These are phyloP conservation scores for Corapipo altera DNA, from an alignment of 2,113 vertebrate genomes.

Conservation along the genomic window DNA sequence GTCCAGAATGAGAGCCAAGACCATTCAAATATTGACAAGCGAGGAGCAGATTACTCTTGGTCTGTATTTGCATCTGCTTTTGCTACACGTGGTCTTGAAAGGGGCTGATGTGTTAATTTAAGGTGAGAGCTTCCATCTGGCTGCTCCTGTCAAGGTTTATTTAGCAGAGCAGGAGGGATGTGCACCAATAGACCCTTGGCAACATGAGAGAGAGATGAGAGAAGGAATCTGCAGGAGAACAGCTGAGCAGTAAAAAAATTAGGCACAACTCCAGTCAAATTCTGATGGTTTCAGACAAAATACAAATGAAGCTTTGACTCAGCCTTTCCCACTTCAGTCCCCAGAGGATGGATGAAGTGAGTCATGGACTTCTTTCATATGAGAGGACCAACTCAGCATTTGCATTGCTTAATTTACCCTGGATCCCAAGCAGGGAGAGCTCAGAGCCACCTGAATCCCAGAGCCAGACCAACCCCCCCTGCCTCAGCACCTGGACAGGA, in stretches of 20 bases:
- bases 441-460: not conserved
- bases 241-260: not conserved
- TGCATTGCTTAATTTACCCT: not conserved
- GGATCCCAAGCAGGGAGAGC: not conserved
- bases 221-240: not conserved
- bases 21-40: not conserved
- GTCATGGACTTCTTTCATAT: not conserved
- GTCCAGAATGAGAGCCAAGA: constrained; percentile 11
- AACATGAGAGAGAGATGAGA: not conserved
- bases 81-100: not conserved
- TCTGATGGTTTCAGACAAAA: not conserved
- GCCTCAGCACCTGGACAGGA: not conserved
- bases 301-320: not conserved
- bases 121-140: not conserved
- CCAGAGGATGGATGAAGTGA: not conserved
- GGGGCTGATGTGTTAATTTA: not conserved
- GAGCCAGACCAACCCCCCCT: not conserved
- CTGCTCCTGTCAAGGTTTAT: not conserved
- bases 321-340: not conserved
- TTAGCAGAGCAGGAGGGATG: not conserved
- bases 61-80: not conserved
- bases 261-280: not conserved
- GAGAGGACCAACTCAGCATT: not conserved
- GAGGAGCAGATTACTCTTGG: not conserved
- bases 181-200: not conserved